Conservation (phyloP, 2,113 vertebrate species). For the Rousettus leschenaultii region DNA sequence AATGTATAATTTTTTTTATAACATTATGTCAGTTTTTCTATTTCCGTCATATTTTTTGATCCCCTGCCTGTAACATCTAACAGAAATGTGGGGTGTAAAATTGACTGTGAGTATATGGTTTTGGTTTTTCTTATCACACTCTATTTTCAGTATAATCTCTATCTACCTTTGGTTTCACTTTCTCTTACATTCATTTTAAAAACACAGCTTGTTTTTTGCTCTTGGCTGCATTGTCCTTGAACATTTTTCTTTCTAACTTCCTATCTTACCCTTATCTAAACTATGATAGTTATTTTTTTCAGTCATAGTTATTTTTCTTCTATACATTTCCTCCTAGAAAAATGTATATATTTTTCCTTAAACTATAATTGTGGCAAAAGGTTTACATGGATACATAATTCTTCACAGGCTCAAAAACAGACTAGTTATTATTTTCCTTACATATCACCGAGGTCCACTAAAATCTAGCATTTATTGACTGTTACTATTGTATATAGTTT, state of each 20-base stretch:
- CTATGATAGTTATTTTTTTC: background rate
- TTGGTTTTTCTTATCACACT: background rate
- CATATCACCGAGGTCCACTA: background rate
- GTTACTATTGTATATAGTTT: background rate
- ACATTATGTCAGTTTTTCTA: background rate
- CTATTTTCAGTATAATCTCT: slow-evolving; percentile 39
- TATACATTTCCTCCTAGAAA: background rate
- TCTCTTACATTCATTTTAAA: slow-evolving; percentile 28
- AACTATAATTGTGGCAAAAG: background rate
- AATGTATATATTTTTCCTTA: background rate
- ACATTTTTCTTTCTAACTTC: slow-evolving; percentile 18
- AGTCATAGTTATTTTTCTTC: slow-evolving; percentile 27
- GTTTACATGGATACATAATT: background rate
- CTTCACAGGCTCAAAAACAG: background rate
- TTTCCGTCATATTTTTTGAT: background rate
- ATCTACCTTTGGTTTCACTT: slow-evolving; percentile 50
- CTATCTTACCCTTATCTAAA: background rate
- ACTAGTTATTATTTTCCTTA: background rate
- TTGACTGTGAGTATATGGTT: background rate
- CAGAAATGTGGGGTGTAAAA: background rate
- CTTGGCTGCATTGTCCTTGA: background rate
- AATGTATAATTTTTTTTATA: background rate
- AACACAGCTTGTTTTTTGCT: background rate
- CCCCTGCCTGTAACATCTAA: background rate
- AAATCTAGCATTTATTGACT: background rate